phyloP scores from a whole-genome alignment of 2,888 invertebrate species.

The Nomada goodeniana region DNA sequence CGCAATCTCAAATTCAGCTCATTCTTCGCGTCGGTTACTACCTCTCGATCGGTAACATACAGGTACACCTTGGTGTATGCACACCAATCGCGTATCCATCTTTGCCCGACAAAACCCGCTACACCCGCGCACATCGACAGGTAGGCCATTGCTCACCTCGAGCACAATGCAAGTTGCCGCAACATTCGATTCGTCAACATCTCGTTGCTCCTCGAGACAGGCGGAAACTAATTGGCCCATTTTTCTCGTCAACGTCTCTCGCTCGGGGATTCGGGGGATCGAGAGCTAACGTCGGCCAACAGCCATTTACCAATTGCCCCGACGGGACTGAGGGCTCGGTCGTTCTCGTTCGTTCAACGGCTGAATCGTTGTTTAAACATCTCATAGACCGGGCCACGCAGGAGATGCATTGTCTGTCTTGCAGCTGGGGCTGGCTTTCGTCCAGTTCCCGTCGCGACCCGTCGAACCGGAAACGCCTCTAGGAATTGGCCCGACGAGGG shows the following conservation, averaged over 20 bases:
- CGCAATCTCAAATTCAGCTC: not conserved
- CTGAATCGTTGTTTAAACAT: conserved; percentile 56
- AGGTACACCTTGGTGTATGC: not conserved
- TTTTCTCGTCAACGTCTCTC: conserved; percentile 43
- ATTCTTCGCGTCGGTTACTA: not conserved
- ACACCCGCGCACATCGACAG: not conserved
- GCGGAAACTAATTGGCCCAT: conserved; percentile 49
- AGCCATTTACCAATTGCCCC: conserved; percentile 54
- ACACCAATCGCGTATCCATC: not conserved
- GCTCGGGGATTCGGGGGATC: conserved; percentile 2
- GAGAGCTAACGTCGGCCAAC: conserved; percentile 17
- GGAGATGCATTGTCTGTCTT: conserved; percentile 38
- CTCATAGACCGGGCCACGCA: conserved; percentile 28
- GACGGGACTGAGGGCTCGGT: conserved; percentile 27
- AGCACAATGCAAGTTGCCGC: conserved; percentile 10
- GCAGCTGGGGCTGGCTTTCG: conserved; percentile 22
- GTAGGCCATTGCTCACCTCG: not conserved
- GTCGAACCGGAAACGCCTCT: conserved; percentile 38
- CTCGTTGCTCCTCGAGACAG: conserved; percentile 40
- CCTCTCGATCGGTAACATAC: not conserved
- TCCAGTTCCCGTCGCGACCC: conserved; percentile 32
- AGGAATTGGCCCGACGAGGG: conserved; percentile 3
- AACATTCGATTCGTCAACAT: conserved; percentile 41
- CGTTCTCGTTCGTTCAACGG: not conserved
- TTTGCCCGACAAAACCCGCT: not conserved